phyloP scores from a whole-genome alignment of 2,888 invertebrate species.

The Coleophora flavipennella region DNA sequence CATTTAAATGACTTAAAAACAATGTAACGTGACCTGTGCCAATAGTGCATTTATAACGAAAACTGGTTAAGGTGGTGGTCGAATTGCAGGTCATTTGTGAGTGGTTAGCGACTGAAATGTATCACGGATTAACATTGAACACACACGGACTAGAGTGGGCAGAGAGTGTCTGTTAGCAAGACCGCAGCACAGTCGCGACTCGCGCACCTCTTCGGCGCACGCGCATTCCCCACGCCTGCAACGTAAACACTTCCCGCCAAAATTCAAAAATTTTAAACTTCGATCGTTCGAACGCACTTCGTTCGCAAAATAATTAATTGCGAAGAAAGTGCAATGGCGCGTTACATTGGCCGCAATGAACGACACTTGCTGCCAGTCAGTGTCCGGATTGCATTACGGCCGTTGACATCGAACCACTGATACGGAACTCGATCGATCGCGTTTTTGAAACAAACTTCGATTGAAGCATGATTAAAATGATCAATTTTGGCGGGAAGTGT shows the following conservation, averaged over 20 bases:
- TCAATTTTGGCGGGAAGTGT: slow-evolving; percentile 50
- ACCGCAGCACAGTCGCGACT: slow-evolving; percentile 51
- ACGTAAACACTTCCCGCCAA: slow-evolving; percentile 65
- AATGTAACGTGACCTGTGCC: no score
- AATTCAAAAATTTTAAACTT: slow-evolving; percentile 40
- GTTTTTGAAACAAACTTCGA: slow-evolving; percentile 32
- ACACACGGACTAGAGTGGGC: slow-evolving; percentile 51
- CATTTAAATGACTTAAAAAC: no score
- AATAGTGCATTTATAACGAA: not conserved
- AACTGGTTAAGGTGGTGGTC: slow-evolving; percentile 8
- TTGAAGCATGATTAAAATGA: slow-evolving; percentile 42
- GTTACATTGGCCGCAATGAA: slow-evolving; percentile 46
- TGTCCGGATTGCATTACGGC: slow-evolving; percentile 56
- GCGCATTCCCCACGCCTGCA: slow-evolving; percentile 44
- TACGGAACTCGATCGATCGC: slow-evolving; percentile 32
- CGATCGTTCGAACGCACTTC: slow-evolving; percentile 33
- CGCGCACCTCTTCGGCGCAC: slow-evolving; percentile 62
- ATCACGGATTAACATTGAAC: slow-evolving; percentile 55
- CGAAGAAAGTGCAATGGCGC: slow-evolving; percentile 54
- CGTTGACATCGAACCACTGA: slow-evolving; percentile 53
- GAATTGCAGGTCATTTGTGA: slow-evolving; percentile 25
- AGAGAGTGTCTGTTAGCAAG: slow-evolving; percentile 41
- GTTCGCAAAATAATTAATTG: slow-evolving; percentile 39
- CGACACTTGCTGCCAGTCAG: slow-evolving; percentile 45
- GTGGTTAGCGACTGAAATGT: slow-evolving; percentile 33